phyloP scores from a whole-genome alignment of 2,113 vertebrate species.

The Sinocyclocheilus anshuiensis region DNA sequence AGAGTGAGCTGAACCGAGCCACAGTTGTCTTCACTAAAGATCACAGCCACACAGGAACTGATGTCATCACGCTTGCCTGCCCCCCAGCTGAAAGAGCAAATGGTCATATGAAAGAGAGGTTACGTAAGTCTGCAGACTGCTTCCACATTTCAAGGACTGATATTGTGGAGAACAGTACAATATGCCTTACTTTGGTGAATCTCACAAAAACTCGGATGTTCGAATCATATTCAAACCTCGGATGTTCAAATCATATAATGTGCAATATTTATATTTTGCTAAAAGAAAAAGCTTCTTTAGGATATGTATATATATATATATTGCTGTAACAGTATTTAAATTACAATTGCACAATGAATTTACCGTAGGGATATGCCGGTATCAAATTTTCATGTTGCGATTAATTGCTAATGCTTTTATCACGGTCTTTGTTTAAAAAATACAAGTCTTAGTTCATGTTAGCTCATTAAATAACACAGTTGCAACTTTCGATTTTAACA shows the following conservation, averaged over 20 bases:
- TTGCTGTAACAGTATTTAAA: too few relatives aligned
- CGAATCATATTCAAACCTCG: too few relatives aligned
- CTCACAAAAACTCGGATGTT: not conserved
- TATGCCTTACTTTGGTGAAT: not conserved
- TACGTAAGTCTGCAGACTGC: conserved; percentile 41
- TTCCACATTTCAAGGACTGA: not conserved
- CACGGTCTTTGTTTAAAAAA: too few relatives aligned
- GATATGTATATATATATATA: too few relatives aligned
- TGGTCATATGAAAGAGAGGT: conserved; percentile 34
- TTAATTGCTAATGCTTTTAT: too few relatives aligned
- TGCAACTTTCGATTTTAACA: too few relatives aligned
- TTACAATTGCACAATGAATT: not conserved
- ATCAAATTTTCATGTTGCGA: too few relatives aligned
- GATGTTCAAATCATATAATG: too few relatives aligned
- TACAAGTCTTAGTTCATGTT: too few relatives aligned
- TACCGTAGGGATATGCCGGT: too few relatives aligned
- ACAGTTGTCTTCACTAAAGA: conserved; percentile 56
- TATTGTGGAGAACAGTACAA: not conserved
- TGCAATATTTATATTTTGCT: not conserved
- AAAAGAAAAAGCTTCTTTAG: not conserved
- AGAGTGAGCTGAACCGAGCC: conserved; percentile 44
- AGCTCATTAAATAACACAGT: too few relatives aligned
- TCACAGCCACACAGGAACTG: conserved; percentile 54
- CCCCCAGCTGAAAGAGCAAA: conserved; percentile 58
- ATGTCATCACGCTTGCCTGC: conserved; percentile 61